Evolutionary conservation across 2,797 vertebrate species (phyloP).

Genomic region (Sebastes nivosus): DNA sequence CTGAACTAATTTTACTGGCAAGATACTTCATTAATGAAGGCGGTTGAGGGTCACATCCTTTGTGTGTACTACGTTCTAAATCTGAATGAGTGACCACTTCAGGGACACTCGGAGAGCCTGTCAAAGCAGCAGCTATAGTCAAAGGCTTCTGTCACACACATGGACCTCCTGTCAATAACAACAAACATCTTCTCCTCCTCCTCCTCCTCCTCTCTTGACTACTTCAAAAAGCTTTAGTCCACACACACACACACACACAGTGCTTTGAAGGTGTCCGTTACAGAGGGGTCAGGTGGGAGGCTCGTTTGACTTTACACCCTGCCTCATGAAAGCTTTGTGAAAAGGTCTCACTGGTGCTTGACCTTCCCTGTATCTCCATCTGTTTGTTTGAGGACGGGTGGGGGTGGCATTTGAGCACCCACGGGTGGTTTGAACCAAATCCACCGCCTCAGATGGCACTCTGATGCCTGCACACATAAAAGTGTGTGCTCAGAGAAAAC

Average conservation of each 20-base stretch:
- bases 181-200: slow-evolving; percentile 31
- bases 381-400: slow-evolving; percentile 27
- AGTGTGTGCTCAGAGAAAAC: neutral
- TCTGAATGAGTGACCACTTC: slow-evolving; percentile 39
- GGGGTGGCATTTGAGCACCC: slow-evolving; percentile 27
- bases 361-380: slow-evolving; percentile 40
- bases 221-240: slow-evolving; percentile 22
- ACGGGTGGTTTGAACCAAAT: slow-evolving; percentile 7
- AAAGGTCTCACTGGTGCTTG: slow-evolving; percentile 56
- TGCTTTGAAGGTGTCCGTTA: slow-evolving; percentile 43
- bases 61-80: neutral
- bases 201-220: neutral
- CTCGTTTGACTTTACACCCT: slow-evolving; percentile 10
- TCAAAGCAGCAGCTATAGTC: slow-evolving; percentile 14
- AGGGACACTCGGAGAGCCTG: slow-evolving; percentile 3
- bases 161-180: slow-evolving; percentile 47
- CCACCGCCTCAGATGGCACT: slow-evolving; percentile 8
- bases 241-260: neutral
- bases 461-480: slow-evolving; percentile 15
- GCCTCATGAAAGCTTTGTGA: slow-evolving; percentile 49
- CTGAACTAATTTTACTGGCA: neutral
- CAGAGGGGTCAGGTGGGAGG: slow-evolving; percentile 41
- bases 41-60: neutral
- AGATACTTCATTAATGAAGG: neutral
- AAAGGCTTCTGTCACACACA: slow-evolving; percentile 44